Evolutionary conservation across 2,113 vertebrate species (phyloP).

Genomic region (Hemibagrus wyckioides): DNA sequence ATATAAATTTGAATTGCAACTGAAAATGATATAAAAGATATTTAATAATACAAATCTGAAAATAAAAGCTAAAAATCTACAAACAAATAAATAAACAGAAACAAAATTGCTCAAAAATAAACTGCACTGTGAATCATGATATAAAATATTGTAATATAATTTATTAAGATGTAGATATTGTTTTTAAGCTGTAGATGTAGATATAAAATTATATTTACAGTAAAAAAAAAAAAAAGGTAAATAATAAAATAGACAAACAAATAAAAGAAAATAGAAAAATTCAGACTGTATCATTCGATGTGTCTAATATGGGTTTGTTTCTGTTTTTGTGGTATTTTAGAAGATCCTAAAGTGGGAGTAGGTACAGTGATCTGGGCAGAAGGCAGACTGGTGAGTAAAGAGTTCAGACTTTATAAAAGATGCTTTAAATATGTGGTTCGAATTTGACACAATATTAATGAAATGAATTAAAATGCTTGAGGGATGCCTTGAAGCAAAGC

Average conservation of each 20-base stretch:
- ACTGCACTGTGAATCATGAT: too few relatives aligned
- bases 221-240: neutral
- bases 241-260: too few relatives aligned
- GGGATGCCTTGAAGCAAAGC: neutral
- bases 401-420: neutral
- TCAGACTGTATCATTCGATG: too few relatives aligned
- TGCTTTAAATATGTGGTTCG: neutral
- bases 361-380: conserved; percentile 94
- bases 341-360: conserved; percentile 95
- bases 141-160: too few relatives aligned
- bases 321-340: conserved; percentile 71
- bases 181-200: too few relatives aligned
- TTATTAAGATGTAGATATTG: too few relatives aligned
- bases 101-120: too few relatives aligned
- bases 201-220: neutral
- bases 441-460: neutral
- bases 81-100: too few relatives aligned
- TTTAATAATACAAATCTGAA: too few relatives aligned
- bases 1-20: too few relatives aligned
- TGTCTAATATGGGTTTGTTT: neutral
- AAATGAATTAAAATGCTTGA: neutral
- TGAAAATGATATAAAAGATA: too few relatives aligned
- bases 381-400: conserved; percentile 78
- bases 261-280: neutral
- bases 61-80: too few relatives aligned